Evolutionary conservation across 2,888 invertebrate genomes (phyloP), one percentile per base, ranked within the genome.

Genomic region (Ochropleura leucogaster): DNA sequence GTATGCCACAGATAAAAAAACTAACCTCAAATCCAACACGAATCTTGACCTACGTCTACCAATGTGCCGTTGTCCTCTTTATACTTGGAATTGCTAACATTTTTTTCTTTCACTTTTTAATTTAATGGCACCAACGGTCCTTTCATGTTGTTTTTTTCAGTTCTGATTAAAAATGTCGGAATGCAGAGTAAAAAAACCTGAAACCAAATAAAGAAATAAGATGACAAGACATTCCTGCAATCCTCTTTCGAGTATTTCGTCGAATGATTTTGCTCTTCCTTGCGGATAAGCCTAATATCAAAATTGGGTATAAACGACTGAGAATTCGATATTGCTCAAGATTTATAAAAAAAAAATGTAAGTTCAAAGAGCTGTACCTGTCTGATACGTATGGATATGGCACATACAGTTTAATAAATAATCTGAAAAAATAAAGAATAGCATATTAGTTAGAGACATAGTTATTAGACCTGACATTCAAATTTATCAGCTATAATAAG

Each of bases 41-140:
- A 72, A 72, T 83, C 82, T 79, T 83, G 82, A 82, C 83, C 82
- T 83, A 82, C 62, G 75, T 53, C 68, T 72, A 66, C n/a, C 4
- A 30, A 69, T 49, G 64, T 79, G 59, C 79, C 69, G 74, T 82
- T 82, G 74, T 46, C 65, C 51, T 62, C 49, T 79, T 64, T 70
- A 53, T 40, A 49, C 18, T 64, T 12, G 20, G 40, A 68, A 57
- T 70, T 49, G 46, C 16, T 49, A 49, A 55, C 8, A 6, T 60
- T 46, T 72, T 20, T 64, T 53, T 42, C 4, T 7, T 20, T 8
- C 18, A 42, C 3, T 60, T 44, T 64, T 55, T 14, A 30, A 44
- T 40, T 47, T 40, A 78, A 55, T 63, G 30, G 8, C 42, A 49
- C 47, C 40, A 53, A 79, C 72, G 67, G 51, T 72, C 60, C 63